Evolutionary conservation across 2,888 invertebrate species (phyloP).

Genomic region (Cybosia mesomella): DNA sequence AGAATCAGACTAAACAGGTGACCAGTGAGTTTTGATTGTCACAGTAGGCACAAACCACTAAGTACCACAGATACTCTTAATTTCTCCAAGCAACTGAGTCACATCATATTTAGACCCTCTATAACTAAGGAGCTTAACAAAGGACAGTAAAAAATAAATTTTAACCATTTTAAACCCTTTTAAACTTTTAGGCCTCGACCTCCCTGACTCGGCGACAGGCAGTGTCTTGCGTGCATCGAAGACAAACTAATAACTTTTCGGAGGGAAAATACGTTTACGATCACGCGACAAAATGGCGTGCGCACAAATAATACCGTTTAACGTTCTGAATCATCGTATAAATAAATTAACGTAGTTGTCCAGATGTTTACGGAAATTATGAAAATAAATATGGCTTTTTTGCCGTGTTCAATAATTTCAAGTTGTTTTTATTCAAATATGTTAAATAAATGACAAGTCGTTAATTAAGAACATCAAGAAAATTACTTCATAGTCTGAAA

Average conservation of each 20-base stretch:
- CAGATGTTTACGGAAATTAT: constrained; percentile 33
- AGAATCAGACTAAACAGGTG: no score
- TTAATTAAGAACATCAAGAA: not conserved
- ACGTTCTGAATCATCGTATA: constrained; percentile 48
- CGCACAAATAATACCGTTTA: constrained; percentile 51
- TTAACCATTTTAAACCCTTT: no score
- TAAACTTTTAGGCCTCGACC: constrained; percentile 30
- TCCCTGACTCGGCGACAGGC: constrained; percentile 73
- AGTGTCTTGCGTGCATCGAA: constrained; percentile 77
- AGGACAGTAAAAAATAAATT: not conserved
- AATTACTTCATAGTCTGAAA: not conserved
- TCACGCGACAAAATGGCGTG: constrained; percentile 68
- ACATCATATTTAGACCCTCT: not conserved
- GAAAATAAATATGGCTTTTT: not conserved
- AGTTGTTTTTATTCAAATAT: not conserved
- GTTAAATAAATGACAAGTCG: not conserved
- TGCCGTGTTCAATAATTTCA: not conserved
- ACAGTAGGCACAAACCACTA: no score
- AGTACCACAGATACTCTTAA: no score
- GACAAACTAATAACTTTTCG: constrained; percentile 61
- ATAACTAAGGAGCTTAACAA: not conserved
- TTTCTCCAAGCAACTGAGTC: not conserved
- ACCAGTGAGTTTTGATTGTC: no score
- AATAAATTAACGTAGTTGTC: constrained; percentile 26
- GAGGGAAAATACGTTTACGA: constrained; percentile 68